Evolutionary conservation across 2,113 vertebrate species (phyloP).

Genomic region (Nipponia nippon): DNA sequence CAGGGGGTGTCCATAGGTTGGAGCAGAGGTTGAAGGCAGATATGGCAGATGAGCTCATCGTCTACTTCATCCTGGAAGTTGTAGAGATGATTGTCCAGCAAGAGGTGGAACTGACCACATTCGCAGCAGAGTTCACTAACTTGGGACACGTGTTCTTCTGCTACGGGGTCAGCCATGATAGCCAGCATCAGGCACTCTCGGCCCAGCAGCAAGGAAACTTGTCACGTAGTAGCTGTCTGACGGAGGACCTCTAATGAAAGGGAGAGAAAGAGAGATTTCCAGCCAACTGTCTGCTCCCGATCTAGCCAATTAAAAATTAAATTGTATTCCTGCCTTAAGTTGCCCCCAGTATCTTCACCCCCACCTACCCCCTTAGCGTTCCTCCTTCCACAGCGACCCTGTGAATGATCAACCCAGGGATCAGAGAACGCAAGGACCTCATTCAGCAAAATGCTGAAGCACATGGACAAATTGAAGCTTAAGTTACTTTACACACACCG

Average conservation of each 20-base stretch:
- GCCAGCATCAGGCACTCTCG: neutral
- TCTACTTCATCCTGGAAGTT: slow-evolving; percentile 92
- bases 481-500: neutral
- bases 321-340: neutral
- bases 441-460: neutral
- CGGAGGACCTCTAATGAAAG: neutral
- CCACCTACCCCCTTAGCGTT: neutral
- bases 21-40: slow-evolving; percentile 89
- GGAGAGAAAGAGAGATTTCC: neutral
- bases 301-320: neutral
- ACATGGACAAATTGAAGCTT: neutral
- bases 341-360: neutral
- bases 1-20: slow-evolving; percentile 92
- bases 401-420: neutral
- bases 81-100: slow-evolving; percentile 85
- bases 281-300: neutral
- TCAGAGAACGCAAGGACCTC: neutral
- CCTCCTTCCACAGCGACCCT: neutral
- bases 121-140: slow-evolving; percentile 77
- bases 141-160: neutral
- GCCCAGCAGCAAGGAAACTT: neutral
- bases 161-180: slow-evolving; percentile 72
- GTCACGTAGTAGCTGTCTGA: neutral
- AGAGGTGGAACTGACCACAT: slow-evolving; percentile 84
- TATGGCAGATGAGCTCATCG: slow-evolving; percentile 89